Conservation (phyloP, 2,113 vertebrate species). For the Solea solea region DNA sequence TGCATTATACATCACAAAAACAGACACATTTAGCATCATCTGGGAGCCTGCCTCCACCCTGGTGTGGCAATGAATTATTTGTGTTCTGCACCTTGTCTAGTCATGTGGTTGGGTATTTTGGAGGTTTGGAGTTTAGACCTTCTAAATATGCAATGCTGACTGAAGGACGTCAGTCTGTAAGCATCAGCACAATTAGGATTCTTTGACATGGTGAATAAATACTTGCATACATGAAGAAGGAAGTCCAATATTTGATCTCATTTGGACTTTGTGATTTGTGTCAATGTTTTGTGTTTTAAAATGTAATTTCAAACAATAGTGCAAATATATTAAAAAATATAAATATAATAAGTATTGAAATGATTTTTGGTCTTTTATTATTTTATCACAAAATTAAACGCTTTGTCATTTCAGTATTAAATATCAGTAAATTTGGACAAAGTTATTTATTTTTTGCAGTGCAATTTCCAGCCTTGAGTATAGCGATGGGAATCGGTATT, state of each 20-base stretch:
- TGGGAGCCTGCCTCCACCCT: constrained; percentile 44
- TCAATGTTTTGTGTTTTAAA: constrained; percentile 7
- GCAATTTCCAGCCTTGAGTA: too few relatives aligned
- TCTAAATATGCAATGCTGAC: constrained; percentile 40
- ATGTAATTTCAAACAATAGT: neutral
- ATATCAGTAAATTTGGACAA: too few relatives aligned
- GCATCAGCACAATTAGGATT: constrained; percentile 12
- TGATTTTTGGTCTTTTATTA: too few relatives aligned
- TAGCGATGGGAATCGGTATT: too few relatives aligned
- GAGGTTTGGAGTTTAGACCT: constrained; percentile 27
- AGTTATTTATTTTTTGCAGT: too few relatives aligned
- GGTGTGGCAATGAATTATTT: constrained; percentile 58
- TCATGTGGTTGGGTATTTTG: constrained; percentile 47
- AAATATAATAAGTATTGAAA: too few relatives aligned
- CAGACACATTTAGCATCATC: constrained; percentile 58
- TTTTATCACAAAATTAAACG: too few relatives aligned
- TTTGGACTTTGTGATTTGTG: constrained; percentile 23
- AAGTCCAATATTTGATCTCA: constrained; percentile 50
- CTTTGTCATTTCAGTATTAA: too few relatives aligned
- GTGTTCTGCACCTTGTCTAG: constrained; percentile 39
- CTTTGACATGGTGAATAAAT: constrained; percentile 16
- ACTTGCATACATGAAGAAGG: constrained; percentile 7
- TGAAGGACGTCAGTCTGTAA: constrained; percentile 39
- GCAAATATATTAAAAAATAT: too few relatives aligned
- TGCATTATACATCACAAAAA: constrained; percentile 71